Evolutionary conservation across 2,797 vertebrate genomes (phyloP), one percentile per base, ranked within the genome.

Genomic region (Tiaroga cobitis): DNA sequence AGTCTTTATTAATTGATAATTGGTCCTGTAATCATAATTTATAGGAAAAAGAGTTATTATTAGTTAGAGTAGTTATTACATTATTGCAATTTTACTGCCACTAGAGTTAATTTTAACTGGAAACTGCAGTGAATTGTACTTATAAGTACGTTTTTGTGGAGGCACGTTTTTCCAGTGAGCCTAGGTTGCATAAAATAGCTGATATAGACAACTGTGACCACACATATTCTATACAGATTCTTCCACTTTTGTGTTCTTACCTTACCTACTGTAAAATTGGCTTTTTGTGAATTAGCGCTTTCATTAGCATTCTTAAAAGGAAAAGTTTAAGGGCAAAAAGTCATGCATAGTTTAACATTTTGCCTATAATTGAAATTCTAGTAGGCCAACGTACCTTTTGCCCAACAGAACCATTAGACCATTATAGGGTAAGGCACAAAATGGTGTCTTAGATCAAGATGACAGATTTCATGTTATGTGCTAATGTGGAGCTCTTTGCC

Each of bases 321-420:
- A 80, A 59, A 84, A 70, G 26, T 84, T 69, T 70, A 68, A 69
- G 74, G 82, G 65, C 74, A 56, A 74, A 5, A 63, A 69, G 82
- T 77, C 82, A 79, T 80, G 68, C 41, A 85, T 85, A 80, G 69
- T 85, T 85, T 80, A 85, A 80, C 68, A 85, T 80, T 85, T 80
- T 74, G 39, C 54, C 29, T 51, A 54, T 80, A 61, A 80, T 85
- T 80, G 49, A 85, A 26, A 85, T 80, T 85, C 59, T 54, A 37
- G 76, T 63, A 65, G 67, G 24, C 39, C 54, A 51, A 16, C 21
- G 3, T 73, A 73, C 41, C 56, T 80, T 80, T 85, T 73, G 56
- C 32, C 77, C 68, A 70, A 29, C 37, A 37, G 56, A 63, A 73
- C 77, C 54, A 74, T 80, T 85, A 74, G 69, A 39, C 77, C 77